Percentiles rank a stretch among this genome's conserved stretches.
Conservation (phyloP, 2,797 vertebrate species). For the Clarias pachynema region DNA sequence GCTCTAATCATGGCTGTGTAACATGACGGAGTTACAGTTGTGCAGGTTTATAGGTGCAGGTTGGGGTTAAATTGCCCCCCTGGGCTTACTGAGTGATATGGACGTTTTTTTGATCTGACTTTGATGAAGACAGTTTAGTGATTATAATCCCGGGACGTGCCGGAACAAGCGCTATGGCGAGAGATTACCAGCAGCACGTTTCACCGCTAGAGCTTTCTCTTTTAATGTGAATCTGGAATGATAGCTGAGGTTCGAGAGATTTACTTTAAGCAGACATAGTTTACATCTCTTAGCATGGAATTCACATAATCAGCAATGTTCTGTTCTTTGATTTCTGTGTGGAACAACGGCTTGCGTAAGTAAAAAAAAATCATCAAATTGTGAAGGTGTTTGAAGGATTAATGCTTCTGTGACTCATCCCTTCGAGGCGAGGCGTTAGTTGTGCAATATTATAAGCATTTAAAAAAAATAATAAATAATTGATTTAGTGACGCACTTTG, state of each 20-base stretch:
- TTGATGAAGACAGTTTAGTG: constrained; percentile 4
- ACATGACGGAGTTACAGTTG: neutral
- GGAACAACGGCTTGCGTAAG: neutral
- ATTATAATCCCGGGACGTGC: constrained; percentile 7
- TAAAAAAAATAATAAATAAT: neutral
- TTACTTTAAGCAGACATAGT: neutral
- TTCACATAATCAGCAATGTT: constrained; percentile 12
- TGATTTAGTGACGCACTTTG: neutral
- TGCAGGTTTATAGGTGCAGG: neutral
- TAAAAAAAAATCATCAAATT: neutral
- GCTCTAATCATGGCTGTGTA: neutral
- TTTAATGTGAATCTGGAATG: neutral
- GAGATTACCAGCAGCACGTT: neutral
- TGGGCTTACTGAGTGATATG: neutral
- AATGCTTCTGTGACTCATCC: neutral
- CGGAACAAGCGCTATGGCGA: neutral
- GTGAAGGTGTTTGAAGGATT: neutral
- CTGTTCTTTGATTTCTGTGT: neutral
- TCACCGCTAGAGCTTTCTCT: neutral
- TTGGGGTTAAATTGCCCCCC: neutral
- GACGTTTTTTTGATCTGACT: neutral
- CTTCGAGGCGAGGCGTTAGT: neutral
- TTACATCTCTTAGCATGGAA: constrained; percentile 13
- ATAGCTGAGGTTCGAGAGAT: neutral
- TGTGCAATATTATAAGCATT: neutral